Conservation (phyloP, 2,113 vertebrate species). For the Coracopsis vasa region DNA sequence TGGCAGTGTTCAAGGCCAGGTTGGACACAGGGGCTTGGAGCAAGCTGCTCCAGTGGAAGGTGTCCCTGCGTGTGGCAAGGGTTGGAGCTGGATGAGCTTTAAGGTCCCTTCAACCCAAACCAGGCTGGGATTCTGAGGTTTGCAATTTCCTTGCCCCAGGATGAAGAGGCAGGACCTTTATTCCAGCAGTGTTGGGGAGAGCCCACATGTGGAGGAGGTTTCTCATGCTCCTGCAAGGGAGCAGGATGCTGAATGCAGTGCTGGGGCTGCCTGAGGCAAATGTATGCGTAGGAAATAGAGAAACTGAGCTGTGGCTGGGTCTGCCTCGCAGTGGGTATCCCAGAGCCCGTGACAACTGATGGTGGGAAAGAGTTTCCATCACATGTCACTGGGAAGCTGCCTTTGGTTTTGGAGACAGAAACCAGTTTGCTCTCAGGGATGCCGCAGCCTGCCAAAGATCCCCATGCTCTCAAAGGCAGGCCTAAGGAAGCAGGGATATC, state of each 20-base stretch:
- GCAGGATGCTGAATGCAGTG: not conserved
- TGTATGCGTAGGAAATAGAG: rapidly evolving
- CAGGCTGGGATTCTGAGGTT: not conserved
- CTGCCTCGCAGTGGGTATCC: not conserved
- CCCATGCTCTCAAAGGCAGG: rapidly evolving
- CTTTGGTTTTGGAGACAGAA: not conserved
- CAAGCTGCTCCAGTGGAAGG: no score
- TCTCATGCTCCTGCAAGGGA: not conserved
- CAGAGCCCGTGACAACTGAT: not conserved
- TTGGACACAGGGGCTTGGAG: no score
- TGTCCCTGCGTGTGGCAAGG: no score
- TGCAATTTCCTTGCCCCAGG: not conserved
- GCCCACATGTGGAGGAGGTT: rapidly evolving
- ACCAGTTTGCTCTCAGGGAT: not conserved
- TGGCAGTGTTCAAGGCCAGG: no score
- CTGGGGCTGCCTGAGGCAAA: not conserved
- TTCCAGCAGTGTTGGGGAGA: not conserved
- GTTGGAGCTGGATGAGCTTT: not conserved
- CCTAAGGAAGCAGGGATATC: not conserved
- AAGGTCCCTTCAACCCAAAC: not conserved
- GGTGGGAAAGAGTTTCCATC: not conserved
- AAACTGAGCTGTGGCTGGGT: not conserved
- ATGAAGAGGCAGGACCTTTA: not conserved
- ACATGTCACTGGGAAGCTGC: not conserved
- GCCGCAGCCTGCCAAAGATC: not conserved